Conservation (phyloP, 2,888 invertebrate genomes). For the Stenoptilia bipunctidactyla region DNA sequence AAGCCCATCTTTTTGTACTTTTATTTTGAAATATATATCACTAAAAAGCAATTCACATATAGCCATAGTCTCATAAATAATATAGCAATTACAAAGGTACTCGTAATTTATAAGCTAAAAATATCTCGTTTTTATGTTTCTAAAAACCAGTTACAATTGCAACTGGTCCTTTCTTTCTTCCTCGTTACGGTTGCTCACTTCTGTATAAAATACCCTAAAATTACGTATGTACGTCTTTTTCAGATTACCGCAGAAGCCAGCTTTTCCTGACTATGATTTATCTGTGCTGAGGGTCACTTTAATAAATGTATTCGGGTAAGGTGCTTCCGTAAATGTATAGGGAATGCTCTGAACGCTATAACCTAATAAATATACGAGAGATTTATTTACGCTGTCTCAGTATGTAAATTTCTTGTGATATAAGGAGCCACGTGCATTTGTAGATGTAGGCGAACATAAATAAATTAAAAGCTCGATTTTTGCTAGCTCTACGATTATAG, state of each 20-base stretch:
- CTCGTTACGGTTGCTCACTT: neutral
- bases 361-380: neutral
- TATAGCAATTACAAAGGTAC: no score
- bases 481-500: neutral
- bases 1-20: no score
- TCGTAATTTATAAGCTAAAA: no score
- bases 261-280: conserved; percentile 64
- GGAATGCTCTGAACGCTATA: conserved; percentile 40
- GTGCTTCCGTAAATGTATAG: conserved; percentile 52
- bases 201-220: neutral
- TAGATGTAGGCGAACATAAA: neutral
- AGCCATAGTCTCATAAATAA: no score
- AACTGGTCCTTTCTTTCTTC: no score
- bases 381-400: neutral
- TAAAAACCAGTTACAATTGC: no score
- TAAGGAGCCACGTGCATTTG: neutral
- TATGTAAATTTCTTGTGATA: neutral
- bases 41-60: no score
- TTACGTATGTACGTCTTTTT: neutral
- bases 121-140: no score
- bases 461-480: neutral
- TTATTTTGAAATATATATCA: no score
- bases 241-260: neutral
- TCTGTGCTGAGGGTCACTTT: conserved; percentile 65
- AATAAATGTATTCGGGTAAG: conserved; percentile 66